Evolutionary conservation across 2,888 invertebrate genomes (phyloP).

Genomic region (Helleia helle): DNA sequence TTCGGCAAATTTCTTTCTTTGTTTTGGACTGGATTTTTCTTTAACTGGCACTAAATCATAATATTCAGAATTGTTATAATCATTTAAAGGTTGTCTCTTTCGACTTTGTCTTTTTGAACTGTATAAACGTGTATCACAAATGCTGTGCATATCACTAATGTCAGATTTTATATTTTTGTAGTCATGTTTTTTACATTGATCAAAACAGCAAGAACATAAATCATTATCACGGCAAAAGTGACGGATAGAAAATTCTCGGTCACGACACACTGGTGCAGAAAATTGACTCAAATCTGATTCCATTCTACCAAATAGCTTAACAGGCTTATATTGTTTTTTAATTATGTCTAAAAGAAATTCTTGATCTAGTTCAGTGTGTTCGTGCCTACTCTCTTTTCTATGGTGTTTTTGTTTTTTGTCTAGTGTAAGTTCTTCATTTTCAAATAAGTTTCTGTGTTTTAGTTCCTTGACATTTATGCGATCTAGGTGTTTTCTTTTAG

Average conservation of each 20-base stretch:
- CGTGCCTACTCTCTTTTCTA: conserved; percentile 15
- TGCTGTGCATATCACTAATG: conserved; percentile 39
- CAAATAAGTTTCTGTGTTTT: conserved; percentile 24
- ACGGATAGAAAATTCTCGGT: conserved; percentile 36
- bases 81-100: conserved; percentile 27
- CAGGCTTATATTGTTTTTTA: conserved; percentile 48
- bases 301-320: conserved; percentile 43
- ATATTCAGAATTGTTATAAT: conserved; percentile 44
- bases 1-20: conserved; percentile 41
- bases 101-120: conserved; percentile 34
- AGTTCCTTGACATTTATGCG: conserved; percentile 20
- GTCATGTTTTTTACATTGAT: conserved; percentile 22
- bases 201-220: conserved; percentile 44
- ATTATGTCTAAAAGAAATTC: conserved; percentile 57
- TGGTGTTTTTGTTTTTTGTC: conserved; percentile 14
- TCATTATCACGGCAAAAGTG: conserved; percentile 35
- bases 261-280: conserved; percentile 56
- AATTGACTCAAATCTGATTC: conserved; percentile 50
- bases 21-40: conserved; percentile 55
- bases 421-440: conserved; percentile 24
- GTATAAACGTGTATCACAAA: conserved; percentile 50
- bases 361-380: conserved; percentile 33
- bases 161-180: conserved; percentile 26
- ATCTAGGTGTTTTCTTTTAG: conserved; percentile 22
- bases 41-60: conserved; percentile 60